These are phyloP conservation scores for Heterohyrax brucei DNA, from an alignment of 2,797 vertebrate species.

Conservation along the genomic window DNA sequence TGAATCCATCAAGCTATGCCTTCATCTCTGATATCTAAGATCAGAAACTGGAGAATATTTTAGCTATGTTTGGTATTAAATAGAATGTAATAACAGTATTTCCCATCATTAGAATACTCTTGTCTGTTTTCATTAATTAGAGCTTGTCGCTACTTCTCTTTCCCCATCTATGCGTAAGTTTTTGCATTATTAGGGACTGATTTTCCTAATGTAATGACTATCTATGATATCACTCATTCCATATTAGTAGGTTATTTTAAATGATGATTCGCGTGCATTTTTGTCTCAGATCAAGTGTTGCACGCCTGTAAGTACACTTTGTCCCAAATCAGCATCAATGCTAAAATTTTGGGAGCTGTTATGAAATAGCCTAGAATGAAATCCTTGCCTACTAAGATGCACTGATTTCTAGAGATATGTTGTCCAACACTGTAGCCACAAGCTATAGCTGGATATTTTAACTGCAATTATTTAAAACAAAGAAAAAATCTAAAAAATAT, in stretches of 20 bases:
- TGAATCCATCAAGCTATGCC: not conserved
- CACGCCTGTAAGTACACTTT: not conserved
- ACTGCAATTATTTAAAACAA: not conserved
- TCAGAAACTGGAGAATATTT: not conserved
- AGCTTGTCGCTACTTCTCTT: not conserved
- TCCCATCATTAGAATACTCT: not conserved
- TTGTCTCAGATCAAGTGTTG: constrained; percentile 14
- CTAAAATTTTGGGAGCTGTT: not conserved
- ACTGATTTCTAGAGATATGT: not conserved
- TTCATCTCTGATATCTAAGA: constrained; percentile 27
- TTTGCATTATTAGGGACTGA: not conserved
- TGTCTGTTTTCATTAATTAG: not conserved
- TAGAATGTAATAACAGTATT: not conserved
- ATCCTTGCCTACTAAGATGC: not conserved
- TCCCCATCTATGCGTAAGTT: not conserved
- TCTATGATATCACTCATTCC: not conserved
- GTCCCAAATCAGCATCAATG: not conserved
- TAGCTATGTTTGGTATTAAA: constrained; percentile 10
- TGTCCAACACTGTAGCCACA: not conserved
- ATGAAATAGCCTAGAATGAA: not conserved
- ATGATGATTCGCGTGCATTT: not conserved
- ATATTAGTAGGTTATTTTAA: not conserved
- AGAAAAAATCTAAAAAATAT: not conserved
- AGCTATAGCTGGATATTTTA: not conserved
- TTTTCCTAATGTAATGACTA: not conserved